These are phyloP conservation scores for Lordiphosa andalusiaca DNA, from an alignment of 2,888 invertebrate genomes.

Conservation along the genomic window DNA sequence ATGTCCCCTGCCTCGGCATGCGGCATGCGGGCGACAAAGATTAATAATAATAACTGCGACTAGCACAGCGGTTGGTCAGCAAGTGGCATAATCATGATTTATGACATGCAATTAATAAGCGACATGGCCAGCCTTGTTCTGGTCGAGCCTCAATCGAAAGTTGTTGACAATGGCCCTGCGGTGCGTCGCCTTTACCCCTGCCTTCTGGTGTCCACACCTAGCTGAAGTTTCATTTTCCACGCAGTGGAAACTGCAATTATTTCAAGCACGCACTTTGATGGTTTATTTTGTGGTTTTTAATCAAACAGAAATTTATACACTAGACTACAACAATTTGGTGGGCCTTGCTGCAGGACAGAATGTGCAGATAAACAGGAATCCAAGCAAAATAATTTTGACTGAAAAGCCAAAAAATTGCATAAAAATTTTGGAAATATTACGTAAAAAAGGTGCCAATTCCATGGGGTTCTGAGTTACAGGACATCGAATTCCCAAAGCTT, in stretches of 20 bases:
- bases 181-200: background rate
- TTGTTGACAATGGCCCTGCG: conserved; percentile 50
- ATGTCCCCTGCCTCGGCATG: conserved; percentile 4
- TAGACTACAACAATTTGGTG: background rate
- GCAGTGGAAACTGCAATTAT: conserved; percentile 36
- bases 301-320: conserved; percentile 22
- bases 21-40: conserved; percentile 62
- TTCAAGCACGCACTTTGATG: conserved; percentile 45
- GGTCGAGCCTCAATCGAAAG: conserved; percentile 34
- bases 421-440: no score
- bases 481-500: no score
- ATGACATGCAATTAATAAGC: conserved; percentile 73
- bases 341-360: no score
- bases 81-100: conserved; percentile 76
- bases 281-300: conserved; percentile 36
- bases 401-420: no score
- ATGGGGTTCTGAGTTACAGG: no score
- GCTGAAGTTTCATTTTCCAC: conserved; percentile 21
- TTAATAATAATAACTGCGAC: conserved; percentile 74
- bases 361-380: no score
- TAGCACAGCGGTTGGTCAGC: conserved; percentile 69
- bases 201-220: background rate
- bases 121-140: conserved; percentile 38
- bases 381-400: no score
- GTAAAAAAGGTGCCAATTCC: no score